phyloP scores from a whole-genome alignment of 2,797 vertebrate genomes.

The Ceryle rudis region DNA sequence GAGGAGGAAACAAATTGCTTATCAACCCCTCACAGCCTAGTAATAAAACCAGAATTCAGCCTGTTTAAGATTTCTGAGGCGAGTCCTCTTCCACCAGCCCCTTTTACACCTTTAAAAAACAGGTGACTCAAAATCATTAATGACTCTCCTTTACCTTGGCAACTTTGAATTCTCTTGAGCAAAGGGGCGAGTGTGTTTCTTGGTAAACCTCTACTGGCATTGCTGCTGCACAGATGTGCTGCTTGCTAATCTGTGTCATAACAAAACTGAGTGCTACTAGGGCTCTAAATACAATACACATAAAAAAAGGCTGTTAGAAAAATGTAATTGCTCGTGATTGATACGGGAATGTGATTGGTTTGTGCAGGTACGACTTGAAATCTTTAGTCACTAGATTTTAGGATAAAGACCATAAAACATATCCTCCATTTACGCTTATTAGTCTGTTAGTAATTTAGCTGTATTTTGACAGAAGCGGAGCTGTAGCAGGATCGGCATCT shows the following conservation, averaged over 20 bases:
- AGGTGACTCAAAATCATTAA: not conserved
- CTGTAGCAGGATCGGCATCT: not conserved
- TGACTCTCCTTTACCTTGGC: not conserved
- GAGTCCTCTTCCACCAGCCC: not conserved
- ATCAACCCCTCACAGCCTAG: not conserved
- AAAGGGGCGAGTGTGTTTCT: not conserved
- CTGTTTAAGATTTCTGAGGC: not conserved
- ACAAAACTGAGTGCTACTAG: not conserved
- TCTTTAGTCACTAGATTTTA: not conserved
- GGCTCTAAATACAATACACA: not conserved
- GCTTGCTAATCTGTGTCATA: not conserved
- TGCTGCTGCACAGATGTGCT: not conserved
- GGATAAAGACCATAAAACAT: not conserved
- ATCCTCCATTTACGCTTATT: not conserved
- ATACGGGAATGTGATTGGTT: rapidly evolving
- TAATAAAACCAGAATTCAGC: not conserved
- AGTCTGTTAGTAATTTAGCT: not conserved
- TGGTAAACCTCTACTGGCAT: not conserved
- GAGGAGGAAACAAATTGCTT: not conserved
- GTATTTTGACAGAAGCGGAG: not conserved
- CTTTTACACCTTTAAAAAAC: not conserved
- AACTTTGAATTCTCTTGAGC: not conserved
- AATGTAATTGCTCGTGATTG: not conserved
- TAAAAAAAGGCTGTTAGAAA: not conserved
- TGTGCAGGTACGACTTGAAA: not conserved